phyloP scores from a whole-genome alignment of 2,888 invertebrate species.

The Silvanus unidentatus region DNA sequence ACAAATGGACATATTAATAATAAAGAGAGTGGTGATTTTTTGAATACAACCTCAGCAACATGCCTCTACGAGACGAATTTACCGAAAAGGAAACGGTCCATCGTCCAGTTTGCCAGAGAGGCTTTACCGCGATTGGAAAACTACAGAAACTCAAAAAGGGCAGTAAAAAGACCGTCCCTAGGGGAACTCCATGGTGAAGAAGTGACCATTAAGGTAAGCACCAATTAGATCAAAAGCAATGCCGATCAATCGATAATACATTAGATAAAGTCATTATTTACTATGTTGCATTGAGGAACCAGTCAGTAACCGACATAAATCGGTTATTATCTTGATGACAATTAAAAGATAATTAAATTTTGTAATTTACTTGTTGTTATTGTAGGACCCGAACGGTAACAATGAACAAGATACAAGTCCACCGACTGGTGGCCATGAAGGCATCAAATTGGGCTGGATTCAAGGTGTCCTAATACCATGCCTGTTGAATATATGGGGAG shows the following conservation, averaged over 20 bases:
- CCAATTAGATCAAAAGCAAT: no score
- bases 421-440: constrained; percentile 31
- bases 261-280: no score
- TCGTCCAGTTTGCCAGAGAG: constrained; percentile 69
- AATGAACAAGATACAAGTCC: constrained; percentile 27
- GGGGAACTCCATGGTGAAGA: constrained; percentile 76
- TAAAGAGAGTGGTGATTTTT: constrained; percentile 22
- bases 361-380: no score
- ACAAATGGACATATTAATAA: constrained; percentile 18
- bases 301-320: no score
- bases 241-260: no score
- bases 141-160: constrained; percentile 71
- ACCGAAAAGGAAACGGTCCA: constrained; percentile 50
- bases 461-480: constrained; percentile 89
- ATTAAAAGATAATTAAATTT: no score
- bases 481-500: constrained; percentile 97
- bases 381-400: constrained; percentile 17
- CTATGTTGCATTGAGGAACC: no score
- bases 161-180: constrained; percentile 73
- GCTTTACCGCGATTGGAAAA: constrained; percentile 76
- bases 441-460: constrained; percentile 85
- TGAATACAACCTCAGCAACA: constrained; percentile 28
- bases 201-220: constrained; percentile 46
- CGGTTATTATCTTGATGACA: no score
- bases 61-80: constrained; percentile 25